Evolutionary conservation across 2,113 vertebrate genomes (phyloP), one percentile per base, ranked within the genome.

Genomic region (Acanthisitta chloris): DNA sequence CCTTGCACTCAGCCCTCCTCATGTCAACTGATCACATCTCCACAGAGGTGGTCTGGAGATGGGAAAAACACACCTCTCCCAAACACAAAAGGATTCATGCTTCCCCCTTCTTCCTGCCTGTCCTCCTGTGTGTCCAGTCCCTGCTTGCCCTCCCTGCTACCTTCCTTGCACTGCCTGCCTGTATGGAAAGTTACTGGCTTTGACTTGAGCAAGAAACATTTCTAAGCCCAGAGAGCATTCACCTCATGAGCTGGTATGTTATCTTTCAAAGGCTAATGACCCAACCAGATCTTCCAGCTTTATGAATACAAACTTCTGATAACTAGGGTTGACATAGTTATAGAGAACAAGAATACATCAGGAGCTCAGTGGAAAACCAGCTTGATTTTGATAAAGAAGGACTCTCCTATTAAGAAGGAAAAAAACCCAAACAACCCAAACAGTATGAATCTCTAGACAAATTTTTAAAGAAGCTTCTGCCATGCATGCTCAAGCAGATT

Each of bases 401-500:
- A 69, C n/a, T 49, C 17, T 87, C 36, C 33, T 49, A 82, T 49
- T 38, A 36, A 36, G 43, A 57, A 92, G 29, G 24, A 58, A 52
- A 71, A 80, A 82, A 61, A 29, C 0, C 11, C 70, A 79, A 77
- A 33, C 0, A n/a, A n/a, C 46, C 48, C 19, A 20, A 87, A 65
- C n/a, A 96, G 58, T 55, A 87, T 51, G 90, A 73, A 90, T 74
- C 17, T 94, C 67, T 70, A 51, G 71, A 28, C 14, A 86, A 88
- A 66, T 59, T 94, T 88, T 90, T 49, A 36, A 70, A 86, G 70
- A 91, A 96, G 88, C 93, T 83, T 91, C 95, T 93, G 94, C 94
- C 94, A 95, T 94, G 93, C 88, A 93, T 40, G 92, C 90, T 83
- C 46, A 96, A 96, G 94, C 92, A 88, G 81, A 88, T 46, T 2